Evolutionary conservation across 2,113 vertebrate genomes (phyloP), one percentile per base, ranked within the genome.

Genomic region (Larimichthys polyactis): DNA sequence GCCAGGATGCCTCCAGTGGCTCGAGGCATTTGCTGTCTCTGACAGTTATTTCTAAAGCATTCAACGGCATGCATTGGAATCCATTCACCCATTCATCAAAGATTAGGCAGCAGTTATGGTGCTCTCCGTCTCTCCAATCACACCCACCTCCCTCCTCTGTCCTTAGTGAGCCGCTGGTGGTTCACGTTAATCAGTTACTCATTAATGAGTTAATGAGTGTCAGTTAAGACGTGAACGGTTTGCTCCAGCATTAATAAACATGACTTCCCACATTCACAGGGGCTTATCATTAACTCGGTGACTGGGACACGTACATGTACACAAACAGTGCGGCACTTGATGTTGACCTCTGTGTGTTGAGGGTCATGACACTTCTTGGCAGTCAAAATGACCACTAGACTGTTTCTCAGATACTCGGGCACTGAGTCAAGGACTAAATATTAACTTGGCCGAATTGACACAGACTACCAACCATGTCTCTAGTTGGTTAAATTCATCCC

Each of bases 171-270:
- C 70, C 32, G 24, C 66, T 54, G 57, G 52, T 78, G 71, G 55
- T 71, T 87, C 44, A 49, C 62, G 83, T 87, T 86, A 88, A 91
- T 94, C 81, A 87, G 89, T 92, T 75, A 91, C 83, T 72, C 85
- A 80, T 94, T 91, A 87, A 90, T 81, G 75, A 89, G 84, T 90
- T 85, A 91, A 92, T 93, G 82, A 92, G 73, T 84, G 82, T 68
- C 85, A 77, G 82, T 76, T 66, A 77, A 54, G 85, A 84, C 63
- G 81, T 83, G 90, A 92, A 83, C 71, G 66, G 81, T 83, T 84
- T 60, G 22, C 78, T 82, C 49, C 36, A 48, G 60, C 71, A 76
- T 89, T 88, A 88, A 91, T 90, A 82, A 86, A 90, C 83, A 82
- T 71, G 73, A 79, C 78, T 81, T 86, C 70, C 70, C 81, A 91